phyloP scores from a whole-genome alignment of 2,797 vertebrate genomes.

The Sparidentex hasta region DNA sequence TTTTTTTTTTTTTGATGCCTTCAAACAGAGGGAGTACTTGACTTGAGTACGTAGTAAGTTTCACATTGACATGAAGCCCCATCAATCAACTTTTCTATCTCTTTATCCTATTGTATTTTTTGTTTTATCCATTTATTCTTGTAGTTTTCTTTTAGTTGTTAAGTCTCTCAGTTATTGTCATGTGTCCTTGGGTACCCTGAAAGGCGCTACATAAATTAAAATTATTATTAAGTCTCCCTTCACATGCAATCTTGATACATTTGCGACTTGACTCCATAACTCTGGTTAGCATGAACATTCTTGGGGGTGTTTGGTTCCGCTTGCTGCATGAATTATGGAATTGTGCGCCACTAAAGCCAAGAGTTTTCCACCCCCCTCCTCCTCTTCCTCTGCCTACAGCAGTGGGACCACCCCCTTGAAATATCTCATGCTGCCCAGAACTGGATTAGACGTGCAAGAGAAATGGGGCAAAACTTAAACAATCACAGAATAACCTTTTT shows the following conservation, averaged over 20 bases:
- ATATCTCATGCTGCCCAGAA: neutral
- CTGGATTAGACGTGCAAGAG: constrained; percentile 18
- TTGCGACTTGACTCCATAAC: neutral
- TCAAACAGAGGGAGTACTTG: too few species aligned
- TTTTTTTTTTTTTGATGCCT: too few species aligned
- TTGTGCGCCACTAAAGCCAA: constrained; percentile 12
- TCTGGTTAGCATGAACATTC: neutral
- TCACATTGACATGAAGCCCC: too few species aligned
- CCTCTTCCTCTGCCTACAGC: neutral
- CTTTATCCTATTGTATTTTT: too few species aligned
- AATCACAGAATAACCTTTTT: constrained; percentile 14
- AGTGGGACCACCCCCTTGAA: constrained; percentile 13
- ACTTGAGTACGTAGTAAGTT: too few species aligned
- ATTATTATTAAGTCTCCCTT: neutral
- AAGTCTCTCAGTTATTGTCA: too few species aligned
- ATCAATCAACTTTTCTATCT: too few species aligned
- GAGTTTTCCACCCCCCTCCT: neutral
- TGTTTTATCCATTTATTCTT: too few species aligned
- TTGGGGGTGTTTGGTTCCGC: neutral
- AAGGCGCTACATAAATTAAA: too few species aligned
- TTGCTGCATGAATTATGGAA: constrained; percentile 16
- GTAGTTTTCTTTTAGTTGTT: too few species aligned
- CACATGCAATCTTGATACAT: neutral
- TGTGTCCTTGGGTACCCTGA: too few species aligned
- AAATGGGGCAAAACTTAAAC: neutral